Conservation (phyloP, 2,888 invertebrate species). For the Gortyna flavago region DNA sequence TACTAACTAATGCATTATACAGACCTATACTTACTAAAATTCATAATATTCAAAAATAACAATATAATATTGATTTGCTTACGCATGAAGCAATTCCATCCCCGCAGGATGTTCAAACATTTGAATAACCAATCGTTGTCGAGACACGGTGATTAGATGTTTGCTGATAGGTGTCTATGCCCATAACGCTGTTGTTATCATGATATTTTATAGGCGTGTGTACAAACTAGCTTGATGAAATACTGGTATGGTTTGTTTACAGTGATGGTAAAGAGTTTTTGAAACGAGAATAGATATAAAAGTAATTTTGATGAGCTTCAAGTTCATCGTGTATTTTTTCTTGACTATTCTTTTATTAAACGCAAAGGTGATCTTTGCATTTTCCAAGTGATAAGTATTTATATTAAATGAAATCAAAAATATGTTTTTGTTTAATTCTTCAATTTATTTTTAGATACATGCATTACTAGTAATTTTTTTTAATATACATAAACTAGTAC, state of each 20-base stretch:
- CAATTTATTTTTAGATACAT: not conserved
- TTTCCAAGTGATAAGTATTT: not conserved
- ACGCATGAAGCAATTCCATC: constrained; percentile 47
- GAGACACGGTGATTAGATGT: constrained; percentile 55
- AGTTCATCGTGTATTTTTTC: too few relatives aligned
- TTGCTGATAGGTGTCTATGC: constrained; percentile 52
- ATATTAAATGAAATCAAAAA: not conserved
- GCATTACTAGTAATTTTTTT: not conserved
- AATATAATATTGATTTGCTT: constrained; percentile 51
- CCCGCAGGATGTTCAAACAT: constrained; percentile 65
- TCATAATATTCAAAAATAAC: constrained; percentile 5
- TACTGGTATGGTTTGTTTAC: constrained; percentile 28
- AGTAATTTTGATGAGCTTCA: not conserved
- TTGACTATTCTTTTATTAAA: not conserved
- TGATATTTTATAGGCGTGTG: constrained; percentile 50
- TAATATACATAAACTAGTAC: not conserved
- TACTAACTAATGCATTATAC: not conserved
- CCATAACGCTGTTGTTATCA: constrained; percentile 46
- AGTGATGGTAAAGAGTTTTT: not conserved
- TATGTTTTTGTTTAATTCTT: not conserved
- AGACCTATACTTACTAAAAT: constrained; percentile 1
- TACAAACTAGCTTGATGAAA: constrained; percentile 41
- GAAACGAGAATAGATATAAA: not conserved
- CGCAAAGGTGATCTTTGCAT: not conserved
- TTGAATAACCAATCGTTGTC: constrained; percentile 64